Percentiles rank a stretch among this genome's conserved stretches.
Conservation (phyloP, 2,113 vertebrate species). For the Lonchura striata region DNA sequence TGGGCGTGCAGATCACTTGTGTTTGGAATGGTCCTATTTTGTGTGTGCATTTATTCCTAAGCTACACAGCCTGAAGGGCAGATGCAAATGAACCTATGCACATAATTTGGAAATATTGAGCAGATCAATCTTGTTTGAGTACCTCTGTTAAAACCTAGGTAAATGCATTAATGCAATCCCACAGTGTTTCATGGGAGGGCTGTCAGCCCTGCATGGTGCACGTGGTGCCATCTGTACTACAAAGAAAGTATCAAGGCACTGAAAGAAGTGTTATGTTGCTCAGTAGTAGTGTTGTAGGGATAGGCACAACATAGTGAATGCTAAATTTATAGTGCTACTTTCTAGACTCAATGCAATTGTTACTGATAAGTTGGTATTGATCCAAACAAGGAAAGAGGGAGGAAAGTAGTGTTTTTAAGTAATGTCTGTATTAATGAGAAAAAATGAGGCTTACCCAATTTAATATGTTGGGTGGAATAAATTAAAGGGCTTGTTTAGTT, state of each 20-base stretch:
- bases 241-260: background rate
- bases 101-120: background rate
- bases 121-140: background rate
- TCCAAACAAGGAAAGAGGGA: background rate
- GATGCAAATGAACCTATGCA: background rate
- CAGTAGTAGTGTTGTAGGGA: background rate
- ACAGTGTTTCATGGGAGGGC: background rate
- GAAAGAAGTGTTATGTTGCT: background rate
- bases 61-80: background rate
- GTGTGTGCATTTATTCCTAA: background rate
- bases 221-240: constrained; percentile 5
- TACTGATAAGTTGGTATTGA: background rate
- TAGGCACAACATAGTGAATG: background rate
- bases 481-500: background rate
- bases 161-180: background rate
- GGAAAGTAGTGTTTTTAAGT: background rate
- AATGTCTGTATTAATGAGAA: background rate
- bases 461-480: constrained; percentile 16
- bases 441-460: background rate
- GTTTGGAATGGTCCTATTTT: background rate
- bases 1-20: background rate
- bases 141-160: background rate
- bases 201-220: background rate
- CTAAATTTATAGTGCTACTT: background rate
- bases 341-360: background rate